Evolutionary conservation across 2,797 vertebrate genomes (phyloP).

Genomic region (Aselliscus stoliczkanus): DNA sequence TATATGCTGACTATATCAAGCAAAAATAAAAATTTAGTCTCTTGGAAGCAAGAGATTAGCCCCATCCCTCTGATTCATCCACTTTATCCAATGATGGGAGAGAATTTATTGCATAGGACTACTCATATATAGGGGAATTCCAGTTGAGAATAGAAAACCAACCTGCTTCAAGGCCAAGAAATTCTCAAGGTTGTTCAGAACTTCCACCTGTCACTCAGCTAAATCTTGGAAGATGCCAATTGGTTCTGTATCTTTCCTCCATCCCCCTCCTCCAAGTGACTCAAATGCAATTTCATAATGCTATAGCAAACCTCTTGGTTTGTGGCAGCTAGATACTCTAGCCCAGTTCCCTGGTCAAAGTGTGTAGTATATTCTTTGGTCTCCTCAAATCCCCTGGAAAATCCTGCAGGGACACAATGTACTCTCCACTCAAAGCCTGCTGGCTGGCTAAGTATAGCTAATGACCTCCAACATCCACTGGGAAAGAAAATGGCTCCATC

Average conservation of each 20-base stretch:
- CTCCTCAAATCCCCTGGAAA: neutral
- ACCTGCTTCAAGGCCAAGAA: neutral
- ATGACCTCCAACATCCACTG: neutral
- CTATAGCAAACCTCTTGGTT: neutral
- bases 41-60: neutral
- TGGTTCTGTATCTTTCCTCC: neutral
- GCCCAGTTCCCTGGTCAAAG: neutral
- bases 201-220: neutral
- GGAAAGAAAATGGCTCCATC: neutral
- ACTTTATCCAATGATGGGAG: neutral
- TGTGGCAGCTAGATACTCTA: neutral
- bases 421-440: neutral
- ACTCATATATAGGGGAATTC: neutral
- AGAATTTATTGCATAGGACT: neutral
- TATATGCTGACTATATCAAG: neutral
- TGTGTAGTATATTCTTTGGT: neutral
- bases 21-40: neutral
- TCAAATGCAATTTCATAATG: neutral
- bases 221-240: neutral
- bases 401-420: neutral
- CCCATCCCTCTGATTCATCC: neutral
- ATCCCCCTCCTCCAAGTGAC: neutral
- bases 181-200: neutral
- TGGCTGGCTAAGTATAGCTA: neutral
- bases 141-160: neutral